Evolutionary conservation across 2,797 vertebrate genomes (phyloP), one percentile per base, ranked within the genome.

Genomic region (Eptatretus atami): DNA sequence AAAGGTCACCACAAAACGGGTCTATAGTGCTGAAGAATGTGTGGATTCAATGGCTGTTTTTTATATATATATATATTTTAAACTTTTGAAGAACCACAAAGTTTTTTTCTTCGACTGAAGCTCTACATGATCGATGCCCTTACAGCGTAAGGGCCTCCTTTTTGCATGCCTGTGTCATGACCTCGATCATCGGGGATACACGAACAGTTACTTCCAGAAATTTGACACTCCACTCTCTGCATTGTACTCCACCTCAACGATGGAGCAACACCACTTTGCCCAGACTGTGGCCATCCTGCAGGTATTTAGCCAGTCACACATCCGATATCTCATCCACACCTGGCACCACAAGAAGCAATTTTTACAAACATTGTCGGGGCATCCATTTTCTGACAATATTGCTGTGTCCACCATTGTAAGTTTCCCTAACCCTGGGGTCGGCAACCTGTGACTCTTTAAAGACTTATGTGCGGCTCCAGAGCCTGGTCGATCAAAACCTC

Each of bases 211-310:
- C 74, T 78, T 98, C 70, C 92, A 98, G 79, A 98, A 98, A 72
- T 98, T 98, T 68, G 92, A 98, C 73, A 90, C 96, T 69, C 92
- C 92, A 0, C 76, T 98, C 71, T 87, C 92, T 11, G 92, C 90
- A 2, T 78, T 98, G 14, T 98, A 98, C 71, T 95, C 88, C 74
- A 90, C 86, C 1, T 98, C 92, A 67, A 98, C 90, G 53, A 98
- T 98, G 92, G 90, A 98, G 70, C 92, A 98, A 69, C 92, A 98
- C 70, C 92, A 98, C 75, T 96, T 98, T 74, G 96, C 92, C 1
- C 92, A 98, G 77, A 96, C 92, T 0, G 87, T 98, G 72, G 85
- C 88, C 70, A 92, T 98, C 73, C 76, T 98, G 64, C 92, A 98
- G 92, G 92, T 98, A 86, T 78, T 78, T 61, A 25, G 31, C 31